phyloP scores from a whole-genome alignment of 2,113 vertebrate genomes.

The Macrotis lagotis region DNA sequence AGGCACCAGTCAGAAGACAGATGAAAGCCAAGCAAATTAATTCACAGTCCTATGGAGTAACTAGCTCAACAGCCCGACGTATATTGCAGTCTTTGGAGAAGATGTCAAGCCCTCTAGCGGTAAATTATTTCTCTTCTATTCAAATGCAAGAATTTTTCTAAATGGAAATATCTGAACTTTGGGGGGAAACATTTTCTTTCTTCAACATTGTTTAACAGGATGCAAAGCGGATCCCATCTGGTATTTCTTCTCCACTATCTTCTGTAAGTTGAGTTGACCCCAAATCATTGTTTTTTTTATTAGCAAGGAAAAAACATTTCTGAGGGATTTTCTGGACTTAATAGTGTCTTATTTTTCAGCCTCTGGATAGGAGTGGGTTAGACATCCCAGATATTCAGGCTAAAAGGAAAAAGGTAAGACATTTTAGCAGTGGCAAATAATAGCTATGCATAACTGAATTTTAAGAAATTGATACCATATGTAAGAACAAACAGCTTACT shows the following conservation, averaged over 20 bases:
- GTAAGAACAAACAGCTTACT: too few relatives aligned
- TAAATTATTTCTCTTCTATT: constrained; percentile 79
- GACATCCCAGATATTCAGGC: constrained; percentile 83
- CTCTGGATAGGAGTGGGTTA: constrained; percentile 85
- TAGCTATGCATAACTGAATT: not conserved
- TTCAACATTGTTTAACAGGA: constrained; percentile 85
- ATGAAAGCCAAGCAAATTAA: constrained; percentile 94
- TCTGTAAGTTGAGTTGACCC: constrained; percentile 86
- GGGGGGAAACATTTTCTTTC: constrained; percentile 34
- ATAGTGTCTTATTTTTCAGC: constrained; percentile 81
- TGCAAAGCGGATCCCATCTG: constrained; percentile 95
- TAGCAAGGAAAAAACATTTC: constrained; percentile 25
- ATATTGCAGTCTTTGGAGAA: constrained; percentile 97
- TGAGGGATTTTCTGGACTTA: not conserved
- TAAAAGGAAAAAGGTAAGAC: constrained; percentile 90
- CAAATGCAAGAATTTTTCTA: not conserved
- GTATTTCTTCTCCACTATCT: constrained; percentile 85
- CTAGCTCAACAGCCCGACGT: constrained; percentile 94
- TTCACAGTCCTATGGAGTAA: constrained; percentile 92
- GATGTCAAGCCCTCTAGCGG: constrained; percentile 97
- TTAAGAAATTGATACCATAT: not conserved
- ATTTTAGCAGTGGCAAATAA: not conserved
- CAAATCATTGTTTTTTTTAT: not conserved
- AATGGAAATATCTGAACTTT: constrained; percentile 52
- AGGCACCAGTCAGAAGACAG: constrained; percentile 94